These are phyloP conservation scores for Carduelis carduelis DNA, from an alignment of 2,797 vertebrate species.

Conservation along the genomic window DNA sequence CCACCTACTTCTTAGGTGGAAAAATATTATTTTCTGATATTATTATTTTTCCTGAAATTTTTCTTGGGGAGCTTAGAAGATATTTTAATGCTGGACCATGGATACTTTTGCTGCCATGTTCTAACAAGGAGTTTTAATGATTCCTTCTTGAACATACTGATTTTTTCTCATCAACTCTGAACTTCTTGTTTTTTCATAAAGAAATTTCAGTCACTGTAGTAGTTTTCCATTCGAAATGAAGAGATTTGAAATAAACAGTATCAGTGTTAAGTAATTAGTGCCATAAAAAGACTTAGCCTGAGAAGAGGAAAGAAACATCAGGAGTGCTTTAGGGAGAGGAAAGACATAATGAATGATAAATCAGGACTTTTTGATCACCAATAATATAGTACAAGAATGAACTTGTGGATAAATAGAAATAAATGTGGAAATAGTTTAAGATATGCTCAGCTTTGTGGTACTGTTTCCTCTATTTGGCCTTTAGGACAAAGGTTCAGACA, in stretches of 20 bases:
- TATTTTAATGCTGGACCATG: background rate
- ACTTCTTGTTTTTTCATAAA: background rate
- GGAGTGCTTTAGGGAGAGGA: background rate
- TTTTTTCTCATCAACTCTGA: background rate
- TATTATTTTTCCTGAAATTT: background rate
- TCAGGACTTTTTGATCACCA: background rate
- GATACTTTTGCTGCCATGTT: background rate
- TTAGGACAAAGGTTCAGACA: background rate
- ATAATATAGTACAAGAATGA: background rate
- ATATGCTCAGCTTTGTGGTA: background rate
- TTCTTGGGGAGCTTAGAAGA: accelerated
- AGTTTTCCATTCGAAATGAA: background rate
- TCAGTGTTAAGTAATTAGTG: background rate
- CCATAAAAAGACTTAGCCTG: background rate
- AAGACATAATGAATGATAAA: background rate
- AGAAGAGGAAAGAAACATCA: background rate
- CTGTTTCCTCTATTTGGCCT: background rate
- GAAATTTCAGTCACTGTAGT: background rate
- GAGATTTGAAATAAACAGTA: background rate
- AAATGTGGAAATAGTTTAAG: background rate
- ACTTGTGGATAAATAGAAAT: background rate
- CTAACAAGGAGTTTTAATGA: background rate
- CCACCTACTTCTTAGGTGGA: accelerated
- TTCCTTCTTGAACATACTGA: background rate
- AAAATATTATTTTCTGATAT: background rate